Evolutionary conservation across 1,140 invertebrate species (phyloP), one percentile per base, ranked within the genome.

Genomic region (Onthophagus taurus): DNA sequence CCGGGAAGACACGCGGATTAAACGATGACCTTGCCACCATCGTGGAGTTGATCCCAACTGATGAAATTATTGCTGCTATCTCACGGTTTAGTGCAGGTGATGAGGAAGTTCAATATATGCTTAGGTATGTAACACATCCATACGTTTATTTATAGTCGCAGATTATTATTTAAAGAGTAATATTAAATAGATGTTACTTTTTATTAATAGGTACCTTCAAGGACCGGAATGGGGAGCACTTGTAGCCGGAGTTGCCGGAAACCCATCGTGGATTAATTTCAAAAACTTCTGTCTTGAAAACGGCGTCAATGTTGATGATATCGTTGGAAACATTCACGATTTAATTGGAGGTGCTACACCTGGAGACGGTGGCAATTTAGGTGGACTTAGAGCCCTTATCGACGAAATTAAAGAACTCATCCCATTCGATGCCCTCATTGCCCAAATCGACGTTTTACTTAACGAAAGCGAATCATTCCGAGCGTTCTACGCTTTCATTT

Each of bases 1-100:
- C n/a, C n/a, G n/a, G n/a, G n/a, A n/a, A n/a, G n/a, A n/a, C n/a
- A n/a, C n/a, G n/a, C n/a, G n/a, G n/a, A 12, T 21, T 37, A 0
- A 18, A 37, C 12, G 45, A 44, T 8, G 51, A 53, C 19, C 20
- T 53, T 3, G 12, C 33, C 5, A 45, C 51, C 9, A 49, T 51
- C 16, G n/a, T 54, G 2, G 45, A 31, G 4, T 20, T 54, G 9
- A 45, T 54, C 16, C 52, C 52, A 6, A 14, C 44, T 21, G 46
- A 44, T 4, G 26, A 54, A 12, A 48, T 54, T 8, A 16, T 20
- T n/a, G 49, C 39, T 17, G 37, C 51, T 33, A 34, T 41, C 19
- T 26, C 42, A n/a, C 31, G 38, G 12, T 50, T 51, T 24, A 19
- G 43, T 7, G 31, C 19, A 11, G 33, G 13, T 13, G 49, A 54